Evolutionary conservation across 2,888 invertebrate genomes (phyloP).

Genomic region (Bhutanitis thaidina): DNA sequence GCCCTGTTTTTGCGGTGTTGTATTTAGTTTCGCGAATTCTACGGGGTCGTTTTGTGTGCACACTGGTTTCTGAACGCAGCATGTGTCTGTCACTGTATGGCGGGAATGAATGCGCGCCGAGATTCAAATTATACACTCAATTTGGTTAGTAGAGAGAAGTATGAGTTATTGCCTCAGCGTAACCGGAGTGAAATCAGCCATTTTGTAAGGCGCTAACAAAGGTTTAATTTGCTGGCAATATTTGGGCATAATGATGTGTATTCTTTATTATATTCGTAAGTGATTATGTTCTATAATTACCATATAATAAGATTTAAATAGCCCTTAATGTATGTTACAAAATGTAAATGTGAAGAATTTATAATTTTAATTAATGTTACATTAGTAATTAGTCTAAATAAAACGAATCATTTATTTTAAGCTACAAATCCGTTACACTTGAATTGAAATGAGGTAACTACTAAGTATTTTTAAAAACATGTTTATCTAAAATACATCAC

Average conservation of each 20-base stretch:
- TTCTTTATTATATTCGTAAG: constrained; percentile 48
- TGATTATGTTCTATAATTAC: constrained; percentile 53
- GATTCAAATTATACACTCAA: constrained; percentile 77
- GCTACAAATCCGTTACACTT: no score
- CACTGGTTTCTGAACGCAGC: constrained; percentile 72
- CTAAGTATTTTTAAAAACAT: no score
- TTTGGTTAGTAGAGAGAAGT: constrained; percentile 66
- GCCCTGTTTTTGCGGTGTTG: constrained; percentile 76
- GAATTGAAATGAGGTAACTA: no score
- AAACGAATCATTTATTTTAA: no score
- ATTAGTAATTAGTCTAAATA: no score
- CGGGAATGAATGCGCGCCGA: constrained; percentile 56
- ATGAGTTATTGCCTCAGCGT: constrained; percentile 68
- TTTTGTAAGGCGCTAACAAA: constrained; percentile 55
- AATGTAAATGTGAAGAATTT: not conserved
- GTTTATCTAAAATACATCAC: no score
- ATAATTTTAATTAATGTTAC: no score
- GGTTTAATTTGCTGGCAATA: constrained; percentile 39
- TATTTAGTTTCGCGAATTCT: constrained; percentile 74
- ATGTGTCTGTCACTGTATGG: constrained; percentile 57
- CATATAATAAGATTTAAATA: constrained; percentile 34
- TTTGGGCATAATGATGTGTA: constrained; percentile 53
- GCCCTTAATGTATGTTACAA: not conserved
- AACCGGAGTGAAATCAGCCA: constrained; percentile 69
- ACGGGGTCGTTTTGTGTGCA: constrained; percentile 64